These are phyloP conservation scores for Neosilurus hyrtlii DNA, from an alignment of 2,797 vertebrate genomes.

Conservation along the genomic window DNA sequence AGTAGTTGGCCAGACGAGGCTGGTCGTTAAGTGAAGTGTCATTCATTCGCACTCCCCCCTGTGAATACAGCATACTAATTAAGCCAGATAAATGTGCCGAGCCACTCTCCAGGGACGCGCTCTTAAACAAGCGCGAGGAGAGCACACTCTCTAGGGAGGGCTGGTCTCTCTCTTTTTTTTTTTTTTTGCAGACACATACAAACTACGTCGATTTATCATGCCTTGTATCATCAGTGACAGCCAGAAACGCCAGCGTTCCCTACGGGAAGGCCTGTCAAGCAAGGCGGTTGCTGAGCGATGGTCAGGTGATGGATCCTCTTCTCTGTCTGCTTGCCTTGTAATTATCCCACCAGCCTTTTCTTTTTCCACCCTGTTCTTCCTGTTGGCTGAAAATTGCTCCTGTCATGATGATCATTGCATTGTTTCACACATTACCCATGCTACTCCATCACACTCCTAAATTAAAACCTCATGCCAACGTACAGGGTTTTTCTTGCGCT, in stretches of 20 bases:
- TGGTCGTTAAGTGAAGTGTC: slow-evolving; percentile 71
- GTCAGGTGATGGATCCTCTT: slow-evolving; percentile 52
- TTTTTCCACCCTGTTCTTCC: slow-evolving; percentile 44
- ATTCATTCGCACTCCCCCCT: slow-evolving; percentile 63
- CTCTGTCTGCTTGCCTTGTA: slow-evolving; percentile 70
- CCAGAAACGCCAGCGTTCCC: slow-evolving; percentile 19
- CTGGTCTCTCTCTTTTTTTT: slow-evolving; percentile 20
- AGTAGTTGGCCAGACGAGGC: slow-evolving; percentile 57
- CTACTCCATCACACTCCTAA: background rate
- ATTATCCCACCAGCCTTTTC: slow-evolving; percentile 67
- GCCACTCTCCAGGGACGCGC: slow-evolving; percentile 63
- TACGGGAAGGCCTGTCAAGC: slow-evolving; percentile 58
- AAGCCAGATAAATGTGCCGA: slow-evolving; percentile 74
- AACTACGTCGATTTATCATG: slow-evolving; percentile 46
- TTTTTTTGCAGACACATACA: slow-evolving; percentile 31
- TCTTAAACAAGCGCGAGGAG: slow-evolving; percentile 29
- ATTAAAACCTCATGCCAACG: background rate
- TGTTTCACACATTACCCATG: slow-evolving; percentile 34
- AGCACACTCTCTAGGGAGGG: slow-evolving; percentile 34
- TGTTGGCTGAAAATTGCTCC: slow-evolving; percentile 47
- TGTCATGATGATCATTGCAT: slow-evolving; percentile 49
- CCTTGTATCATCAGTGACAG: slow-evolving; percentile 41
- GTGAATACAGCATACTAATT: slow-evolving; percentile 66
- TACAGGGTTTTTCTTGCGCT: background rate
- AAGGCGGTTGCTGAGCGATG: slow-evolving; percentile 48